phyloP scores from a whole-genome alignment of 2,113 vertebrate genomes.

The Mobula birostris region DNA sequence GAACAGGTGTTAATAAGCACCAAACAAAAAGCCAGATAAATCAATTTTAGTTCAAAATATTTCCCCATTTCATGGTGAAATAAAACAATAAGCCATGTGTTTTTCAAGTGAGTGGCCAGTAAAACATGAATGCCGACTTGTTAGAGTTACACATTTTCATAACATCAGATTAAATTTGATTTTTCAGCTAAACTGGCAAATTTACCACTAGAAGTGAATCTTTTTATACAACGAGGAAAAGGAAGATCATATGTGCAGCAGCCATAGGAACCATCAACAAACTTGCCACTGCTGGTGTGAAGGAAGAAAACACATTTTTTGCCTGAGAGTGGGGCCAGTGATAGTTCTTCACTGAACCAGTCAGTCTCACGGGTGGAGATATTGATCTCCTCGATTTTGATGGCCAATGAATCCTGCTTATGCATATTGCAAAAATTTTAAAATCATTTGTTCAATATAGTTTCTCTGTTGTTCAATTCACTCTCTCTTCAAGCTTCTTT shows the following conservation, averaged over 20 bases:
- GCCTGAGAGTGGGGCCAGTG: background rate
- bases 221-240: background rate
- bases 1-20: background rate
- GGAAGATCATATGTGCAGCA: background rate
- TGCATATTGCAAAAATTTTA: background rate
- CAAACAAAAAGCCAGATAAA: background rate
- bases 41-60: background rate
- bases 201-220: background rate
- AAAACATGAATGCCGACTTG: background rate
- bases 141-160: background rate
- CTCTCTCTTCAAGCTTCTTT: background rate
- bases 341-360: background rate
- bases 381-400: background rate
- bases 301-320: background rate
- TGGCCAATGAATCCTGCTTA: background rate
- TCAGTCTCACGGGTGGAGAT: background rate
- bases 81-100: background rate
- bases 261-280: no score
- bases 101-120: background rate
- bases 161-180: background rate
- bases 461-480: no score
- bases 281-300: background rate
- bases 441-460: background rate
- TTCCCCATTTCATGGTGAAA: background rate
- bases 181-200: background rate